A percentile compares a stretch with the other conserved stretches of the same genome.
phyloP scores from a whole-genome alignment of 2,888 invertebrate genomes.

The Spilosoma lubricipeda region DNA sequence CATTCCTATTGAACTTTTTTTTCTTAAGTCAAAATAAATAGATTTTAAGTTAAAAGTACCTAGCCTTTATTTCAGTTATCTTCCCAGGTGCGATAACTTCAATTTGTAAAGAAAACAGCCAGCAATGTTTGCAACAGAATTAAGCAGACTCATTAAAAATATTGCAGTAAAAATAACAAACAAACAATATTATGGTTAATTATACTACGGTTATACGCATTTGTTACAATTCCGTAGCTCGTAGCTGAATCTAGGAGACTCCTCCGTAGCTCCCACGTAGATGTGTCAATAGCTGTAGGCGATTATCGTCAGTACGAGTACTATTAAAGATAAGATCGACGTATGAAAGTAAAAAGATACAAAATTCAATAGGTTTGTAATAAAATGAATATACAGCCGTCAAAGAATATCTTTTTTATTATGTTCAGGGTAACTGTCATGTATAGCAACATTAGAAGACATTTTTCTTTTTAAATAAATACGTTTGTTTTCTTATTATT shows the following conservation, averaged over 20 bases:
- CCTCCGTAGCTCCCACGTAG: conserved; percentile 8
- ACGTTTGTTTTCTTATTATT: no score
- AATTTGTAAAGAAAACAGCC: background rate
- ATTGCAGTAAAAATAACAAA: background rate
- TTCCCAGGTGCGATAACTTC: background rate
- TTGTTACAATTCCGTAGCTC: conserved; percentile 7
- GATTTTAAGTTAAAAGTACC: background rate
- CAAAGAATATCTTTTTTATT: background rate
- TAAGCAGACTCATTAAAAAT: background rate
- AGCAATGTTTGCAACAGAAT: background rate
- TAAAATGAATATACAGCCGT: background rate
- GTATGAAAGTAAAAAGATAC: background rate
- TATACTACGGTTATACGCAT: background rate
- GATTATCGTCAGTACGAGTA: background rate
- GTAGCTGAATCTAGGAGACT: conserved; percentile 7
- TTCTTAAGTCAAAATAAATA: background rate
- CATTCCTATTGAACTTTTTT: no score
- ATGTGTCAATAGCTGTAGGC: background rate
- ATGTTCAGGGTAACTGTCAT: background rate
- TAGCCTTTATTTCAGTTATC: background rate
- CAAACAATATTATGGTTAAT: background rate
- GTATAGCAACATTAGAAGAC: no score
- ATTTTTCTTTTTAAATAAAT: no score
- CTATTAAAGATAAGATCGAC: background rate
- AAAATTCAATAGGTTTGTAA: background rate